A percentile compares a stretch with the other conserved stretches of the same genome.
phyloP scores from a whole-genome alignment of 2,797 vertebrate genomes.

The Diglossa cyanea region DNA sequence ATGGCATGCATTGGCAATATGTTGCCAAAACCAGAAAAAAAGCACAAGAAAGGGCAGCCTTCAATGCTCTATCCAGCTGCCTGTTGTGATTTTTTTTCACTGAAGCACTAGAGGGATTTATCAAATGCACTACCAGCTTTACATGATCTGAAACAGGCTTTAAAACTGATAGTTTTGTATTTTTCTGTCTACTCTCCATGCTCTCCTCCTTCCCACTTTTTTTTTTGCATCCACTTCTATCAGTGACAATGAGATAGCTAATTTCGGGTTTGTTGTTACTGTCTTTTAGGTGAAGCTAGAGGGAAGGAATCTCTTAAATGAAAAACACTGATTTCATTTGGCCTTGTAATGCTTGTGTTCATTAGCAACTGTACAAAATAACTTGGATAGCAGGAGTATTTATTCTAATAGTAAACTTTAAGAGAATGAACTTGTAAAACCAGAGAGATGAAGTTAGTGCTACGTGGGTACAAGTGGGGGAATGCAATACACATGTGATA shows the following conservation, averaged over 20 bases:
- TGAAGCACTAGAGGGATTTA: neutral
- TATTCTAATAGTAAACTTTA: neutral
- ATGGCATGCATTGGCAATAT: neutral
- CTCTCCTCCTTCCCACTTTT: neutral
- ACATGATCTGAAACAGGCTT: neutral
- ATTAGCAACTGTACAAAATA: neutral
- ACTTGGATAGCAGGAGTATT: neutral
- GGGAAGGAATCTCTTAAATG: neutral
- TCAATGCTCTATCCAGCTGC: neutral
- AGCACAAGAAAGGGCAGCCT: neutral
- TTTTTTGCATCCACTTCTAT: neutral
- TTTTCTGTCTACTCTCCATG: neutral
- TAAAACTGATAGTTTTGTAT: neutral
- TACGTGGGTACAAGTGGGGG: neutral
- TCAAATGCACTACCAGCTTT: conserved; percentile 6
- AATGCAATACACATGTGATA: neutral
- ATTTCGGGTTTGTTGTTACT: neutral
- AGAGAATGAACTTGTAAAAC: neutral
- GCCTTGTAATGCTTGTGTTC: neutral
- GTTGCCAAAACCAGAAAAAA: conserved; percentile 31
- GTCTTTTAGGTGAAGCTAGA: neutral
- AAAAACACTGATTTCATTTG: neutral
- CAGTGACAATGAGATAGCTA: neutral
- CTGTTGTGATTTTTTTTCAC: conserved; percentile 36
- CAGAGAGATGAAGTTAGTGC: neutral